Conservation (phyloP, 2,113 vertebrate genomes). For the Mystacornis crossleyi region DNA sequence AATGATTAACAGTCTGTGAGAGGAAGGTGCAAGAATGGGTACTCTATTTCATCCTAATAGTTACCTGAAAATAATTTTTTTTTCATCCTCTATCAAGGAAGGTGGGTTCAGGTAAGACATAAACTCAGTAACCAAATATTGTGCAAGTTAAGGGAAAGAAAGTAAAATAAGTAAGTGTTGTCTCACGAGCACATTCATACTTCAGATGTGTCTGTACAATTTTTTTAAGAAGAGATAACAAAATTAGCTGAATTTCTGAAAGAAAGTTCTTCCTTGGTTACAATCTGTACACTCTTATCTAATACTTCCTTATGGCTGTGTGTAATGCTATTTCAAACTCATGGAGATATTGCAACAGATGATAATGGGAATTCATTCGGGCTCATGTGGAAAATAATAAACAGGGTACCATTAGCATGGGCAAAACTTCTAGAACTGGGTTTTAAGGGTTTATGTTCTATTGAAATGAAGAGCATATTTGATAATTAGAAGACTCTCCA, state of each 20-base stretch:
- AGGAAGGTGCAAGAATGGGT: neutral
- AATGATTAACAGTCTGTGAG: neutral
- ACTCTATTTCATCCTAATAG: neutral
- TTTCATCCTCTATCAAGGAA: neutral
- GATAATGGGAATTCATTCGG: neutral
- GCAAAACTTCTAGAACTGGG: neutral
- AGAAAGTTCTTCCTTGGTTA: neutral
- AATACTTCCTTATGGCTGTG: neutral
- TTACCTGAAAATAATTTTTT: neutral
- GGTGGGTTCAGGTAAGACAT: accelerated
- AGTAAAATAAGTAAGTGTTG: neutral
- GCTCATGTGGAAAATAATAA: neutral
- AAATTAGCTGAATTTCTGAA: neutral
- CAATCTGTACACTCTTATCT: neutral
- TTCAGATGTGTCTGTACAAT: neutral
- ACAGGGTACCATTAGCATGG: neutral
- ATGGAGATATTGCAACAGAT: neutral
- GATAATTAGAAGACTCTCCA: neutral
- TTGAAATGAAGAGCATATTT: neutral
- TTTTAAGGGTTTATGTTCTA: neutral
- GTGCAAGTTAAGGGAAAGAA: neutral
- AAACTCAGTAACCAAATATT: neutral
- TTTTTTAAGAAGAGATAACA: neutral
- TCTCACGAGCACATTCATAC: neutral
- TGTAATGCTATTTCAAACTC: neutral